Evolutionary conservation across 2,888 invertebrate species (phyloP).

Genomic region (Mesochorus sp.): DNA sequence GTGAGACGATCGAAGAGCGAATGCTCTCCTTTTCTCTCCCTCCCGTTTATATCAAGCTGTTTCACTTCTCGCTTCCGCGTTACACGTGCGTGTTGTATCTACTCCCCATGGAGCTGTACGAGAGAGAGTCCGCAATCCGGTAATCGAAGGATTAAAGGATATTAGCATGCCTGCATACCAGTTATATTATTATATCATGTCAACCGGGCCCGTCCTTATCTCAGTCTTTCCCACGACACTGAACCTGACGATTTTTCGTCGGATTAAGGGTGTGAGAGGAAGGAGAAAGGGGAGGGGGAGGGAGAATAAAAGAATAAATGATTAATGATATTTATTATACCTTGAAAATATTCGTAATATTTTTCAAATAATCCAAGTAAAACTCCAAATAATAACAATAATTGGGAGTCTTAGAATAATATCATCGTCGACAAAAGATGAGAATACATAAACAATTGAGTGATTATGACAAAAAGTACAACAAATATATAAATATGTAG

Average conservation of each 20-base stretch:
- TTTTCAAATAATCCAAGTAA: too few species aligned
- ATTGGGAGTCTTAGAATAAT: too few species aligned
- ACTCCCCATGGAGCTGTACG: slow-evolving; percentile 15
- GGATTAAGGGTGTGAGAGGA: neutral
- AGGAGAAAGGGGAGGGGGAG: too few species aligned
- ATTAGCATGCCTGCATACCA: slow-evolving; percentile 39
- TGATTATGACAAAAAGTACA: too few species aligned
- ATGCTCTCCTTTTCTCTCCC: slow-evolving; percentile 6
- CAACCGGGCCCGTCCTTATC: slow-evolving; percentile 39
- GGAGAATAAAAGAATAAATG: too few species aligned
- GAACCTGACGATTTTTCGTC: slow-evolving; percentile 15
- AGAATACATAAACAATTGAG: too few species aligned
- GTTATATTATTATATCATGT: slow-evolving; percentile 51
- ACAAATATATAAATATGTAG: too few species aligned
- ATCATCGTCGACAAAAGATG: too few species aligned
- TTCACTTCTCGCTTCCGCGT: slow-evolving; percentile 41
- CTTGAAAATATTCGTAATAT: too few species aligned
- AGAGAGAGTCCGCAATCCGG: slow-evolving; percentile 17
- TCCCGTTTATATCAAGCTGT: neutral
- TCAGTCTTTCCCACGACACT: slow-evolving; percentile 41
- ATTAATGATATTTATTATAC: too few species aligned
- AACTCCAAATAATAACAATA: too few species aligned
- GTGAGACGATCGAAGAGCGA: slow-evolving; percentile 37
- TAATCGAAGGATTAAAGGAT: slow-evolving; percentile 55
- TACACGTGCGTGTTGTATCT: slow-evolving; percentile 42